Conservation (phyloP, 2,113 vertebrate genomes). For the Colaptes auratus region DNA sequence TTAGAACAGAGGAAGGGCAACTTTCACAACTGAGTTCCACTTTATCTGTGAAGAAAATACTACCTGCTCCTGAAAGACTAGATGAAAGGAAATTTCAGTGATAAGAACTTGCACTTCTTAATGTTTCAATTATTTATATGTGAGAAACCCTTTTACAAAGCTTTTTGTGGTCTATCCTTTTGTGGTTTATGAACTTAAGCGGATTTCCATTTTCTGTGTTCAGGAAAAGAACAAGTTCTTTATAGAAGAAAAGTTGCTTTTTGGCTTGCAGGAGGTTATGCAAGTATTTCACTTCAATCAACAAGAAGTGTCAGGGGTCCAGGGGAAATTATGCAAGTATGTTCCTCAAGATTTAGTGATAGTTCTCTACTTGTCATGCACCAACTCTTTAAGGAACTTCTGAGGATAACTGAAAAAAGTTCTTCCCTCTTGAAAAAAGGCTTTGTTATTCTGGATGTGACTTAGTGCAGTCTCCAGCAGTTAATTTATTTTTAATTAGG, state of each 20-base stretch:
- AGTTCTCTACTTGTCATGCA: conserved; percentile 46
- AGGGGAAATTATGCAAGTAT: conserved; percentile 34
- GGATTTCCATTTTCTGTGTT: conserved; percentile 6
- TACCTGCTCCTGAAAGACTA: background rate
- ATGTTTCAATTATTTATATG: background rate
- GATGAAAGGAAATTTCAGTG: background rate
- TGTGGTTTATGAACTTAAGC: background rate
- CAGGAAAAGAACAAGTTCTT: conserved; percentile 14
- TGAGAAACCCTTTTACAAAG: background rate
- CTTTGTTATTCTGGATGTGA: background rate
- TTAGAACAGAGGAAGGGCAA: background rate
- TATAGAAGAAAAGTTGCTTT: conserved; percentile 19
- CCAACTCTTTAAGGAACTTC: conserved; percentile 32
- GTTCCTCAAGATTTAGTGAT: conserved; percentile 48
- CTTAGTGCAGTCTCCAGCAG: background rate
- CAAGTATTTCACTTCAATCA: conserved; percentile 69
- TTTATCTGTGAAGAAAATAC: background rate
- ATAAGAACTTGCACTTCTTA: background rate
- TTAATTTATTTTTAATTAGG: conserved; percentile 44
- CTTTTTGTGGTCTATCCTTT: background rate
- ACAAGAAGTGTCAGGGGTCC: conserved; percentile 40
- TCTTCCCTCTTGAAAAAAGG: conserved; percentile 9
- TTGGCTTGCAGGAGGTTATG: conserved; percentile 29
- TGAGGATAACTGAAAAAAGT: background rate
- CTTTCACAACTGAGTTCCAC: background rate